Evolutionary conservation across 92 coral and sea anemone species (phyloP).

Genomic region (Heteractis magnifica): DNA sequence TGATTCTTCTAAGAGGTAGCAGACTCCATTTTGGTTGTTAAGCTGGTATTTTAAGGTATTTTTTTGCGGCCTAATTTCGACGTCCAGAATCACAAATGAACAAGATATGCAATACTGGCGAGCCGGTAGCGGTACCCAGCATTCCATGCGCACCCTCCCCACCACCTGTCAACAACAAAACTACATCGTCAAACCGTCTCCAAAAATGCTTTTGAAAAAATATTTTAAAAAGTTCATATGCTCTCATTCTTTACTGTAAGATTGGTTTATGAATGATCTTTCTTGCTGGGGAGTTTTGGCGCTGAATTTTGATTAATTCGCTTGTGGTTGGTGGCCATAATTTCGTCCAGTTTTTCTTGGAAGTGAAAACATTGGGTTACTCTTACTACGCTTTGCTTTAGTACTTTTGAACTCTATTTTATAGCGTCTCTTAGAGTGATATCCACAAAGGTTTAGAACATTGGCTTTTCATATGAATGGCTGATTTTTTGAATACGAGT

Average conservation of each 20-base stretch:
- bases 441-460: not conserved
- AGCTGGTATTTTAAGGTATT: not conserved
- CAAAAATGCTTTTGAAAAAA: not conserved
- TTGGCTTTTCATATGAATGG: not conserved
- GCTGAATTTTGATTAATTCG: not conserved
- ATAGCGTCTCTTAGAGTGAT: not conserved
- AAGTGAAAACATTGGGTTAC: too few species aligned
- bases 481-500: not conserved
- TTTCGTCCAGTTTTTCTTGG: not conserved
- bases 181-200: not conserved
- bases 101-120: slow-evolving; percentile 40
- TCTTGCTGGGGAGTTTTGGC: slow-evolving; percentile 4
- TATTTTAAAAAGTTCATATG: not conserved
- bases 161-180: slow-evolving; percentile 34
- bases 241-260: not conserved
- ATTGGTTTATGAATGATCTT: not conserved
- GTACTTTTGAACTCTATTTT: not conserved
- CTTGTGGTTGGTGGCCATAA: not conserved
- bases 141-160: slow-evolving; percentile 38
- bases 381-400: not conserved
- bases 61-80: slow-evolving; percentile 11
- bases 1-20: slow-evolving; percentile 12
- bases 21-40: slow-evolving; percentile 20
- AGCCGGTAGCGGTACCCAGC: slow-evolving; percentile 26
- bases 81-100: slow-evolving; percentile 46